Evolutionary conservation across 2,113 vertebrate species (phyloP), one percentile per base, ranked within the genome.

Genomic region (Nettapus auritus): DNA sequence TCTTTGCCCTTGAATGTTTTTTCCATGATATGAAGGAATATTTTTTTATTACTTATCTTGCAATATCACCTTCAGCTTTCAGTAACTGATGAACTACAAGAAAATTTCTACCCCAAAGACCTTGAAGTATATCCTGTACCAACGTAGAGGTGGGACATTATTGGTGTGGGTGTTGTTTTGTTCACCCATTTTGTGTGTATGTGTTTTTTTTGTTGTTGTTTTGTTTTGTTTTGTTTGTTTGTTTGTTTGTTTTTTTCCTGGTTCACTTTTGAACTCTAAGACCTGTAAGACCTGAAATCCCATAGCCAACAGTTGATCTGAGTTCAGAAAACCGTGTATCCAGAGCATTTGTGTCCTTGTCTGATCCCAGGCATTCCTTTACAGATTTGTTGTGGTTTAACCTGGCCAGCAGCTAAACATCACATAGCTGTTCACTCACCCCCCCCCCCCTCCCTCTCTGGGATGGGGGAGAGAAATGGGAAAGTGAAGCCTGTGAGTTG

Each of bases 241-340:
- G 1, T 6, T 1, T 6, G 56, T 90, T 64, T 4, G n/a, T 48
- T 57, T 8, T 48, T 92, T 92, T 80, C 17, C 4, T 22, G 25
- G 7, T 38, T 66, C 50, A n/a, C 44, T 50, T 26, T 8, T 1
- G 9, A 64, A 34, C 33, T 74, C 31, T 40, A 19, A 15, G 8
- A 36, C 18, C 6, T 15, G 23, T 1, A 5, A 62, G 67, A 71
- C 11, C 18, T 62, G 33, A 57, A 69, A 25, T 70, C 8, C 9
- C 19, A 6, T 3, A 26, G 60, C 16, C 34, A 57, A 33, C 7
- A 26, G 5, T 31, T 82, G 4, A 0, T 2, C 9, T 7, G 2
- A n/a, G 16, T 71, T 55, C 29, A 34, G 46, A 55, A 67, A n/a
- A 3, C 21, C 55, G 57, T 36, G n/a, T 11, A 31, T 17, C 13